Evolutionary conservation across 2,797 vertebrate genomes (phyloP).

Genomic region (Microchirus variegatus): DNA sequence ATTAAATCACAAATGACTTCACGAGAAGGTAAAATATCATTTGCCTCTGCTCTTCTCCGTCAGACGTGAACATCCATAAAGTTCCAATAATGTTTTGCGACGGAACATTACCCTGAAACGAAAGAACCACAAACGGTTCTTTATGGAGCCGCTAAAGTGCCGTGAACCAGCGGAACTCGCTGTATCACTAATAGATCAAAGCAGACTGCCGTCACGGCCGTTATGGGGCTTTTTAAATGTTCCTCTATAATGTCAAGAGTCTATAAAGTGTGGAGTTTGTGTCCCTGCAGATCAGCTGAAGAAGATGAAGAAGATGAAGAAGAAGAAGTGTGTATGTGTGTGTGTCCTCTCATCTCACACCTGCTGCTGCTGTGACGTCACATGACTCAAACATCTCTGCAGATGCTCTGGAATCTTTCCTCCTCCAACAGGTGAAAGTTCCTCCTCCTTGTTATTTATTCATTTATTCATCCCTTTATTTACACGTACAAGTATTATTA

Average conservation of each 20-base stretch:
- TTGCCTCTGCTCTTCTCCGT: constrained; percentile 27
- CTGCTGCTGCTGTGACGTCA: constrained; percentile 59
- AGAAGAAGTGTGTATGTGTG: no score
- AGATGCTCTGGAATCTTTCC: constrained; percentile 75
- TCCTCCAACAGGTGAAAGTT: constrained; percentile 71
- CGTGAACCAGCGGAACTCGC: constrained; percentile 51
- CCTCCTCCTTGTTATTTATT: constrained; percentile 9
- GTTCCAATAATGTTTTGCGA: constrained; percentile 66
- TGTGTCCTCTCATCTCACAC: constrained; percentile 62
- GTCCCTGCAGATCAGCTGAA: constrained; percentile 43
- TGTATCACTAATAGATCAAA: constrained; percentile 51
- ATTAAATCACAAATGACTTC: no score
- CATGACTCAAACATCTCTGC: constrained; percentile 48
- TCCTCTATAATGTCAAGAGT: constrained; percentile 43
- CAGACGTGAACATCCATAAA: constrained; percentile 59
- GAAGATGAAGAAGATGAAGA: constrained; percentile 31
- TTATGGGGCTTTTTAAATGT: constrained; percentile 46
- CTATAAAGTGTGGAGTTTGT: constrained; percentile 34
- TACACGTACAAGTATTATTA: no score
- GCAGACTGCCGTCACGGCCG: constrained; percentile 40
- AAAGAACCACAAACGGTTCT: constrained; percentile 67
- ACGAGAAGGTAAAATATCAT: no score
- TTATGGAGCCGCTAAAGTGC: constrained; percentile 59
- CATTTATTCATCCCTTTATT: no score
- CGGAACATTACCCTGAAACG: constrained; percentile 68